Conservation (phyloP, 2,113 vertebrate species). For the Tachuris rubrigastra region DNA sequence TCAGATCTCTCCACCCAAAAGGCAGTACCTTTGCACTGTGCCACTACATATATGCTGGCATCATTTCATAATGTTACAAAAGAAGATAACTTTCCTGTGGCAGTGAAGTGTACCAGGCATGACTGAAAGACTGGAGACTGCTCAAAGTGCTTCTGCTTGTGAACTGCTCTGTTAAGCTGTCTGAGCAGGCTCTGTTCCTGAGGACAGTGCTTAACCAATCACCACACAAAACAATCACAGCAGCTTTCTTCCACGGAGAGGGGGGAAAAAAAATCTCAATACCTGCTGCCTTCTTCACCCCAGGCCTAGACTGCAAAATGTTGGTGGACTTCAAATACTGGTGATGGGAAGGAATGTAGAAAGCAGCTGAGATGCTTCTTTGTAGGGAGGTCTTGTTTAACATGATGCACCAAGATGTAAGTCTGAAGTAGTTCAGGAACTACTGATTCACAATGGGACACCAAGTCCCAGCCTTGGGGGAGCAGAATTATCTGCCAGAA, state of each 20-base stretch:
- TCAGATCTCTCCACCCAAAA: neutral
- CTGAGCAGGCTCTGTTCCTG: neutral
- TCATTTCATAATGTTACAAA: neutral
- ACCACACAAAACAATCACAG: neutral
- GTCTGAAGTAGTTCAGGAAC: neutral
- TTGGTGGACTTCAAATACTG: neutral
- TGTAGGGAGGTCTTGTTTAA: neutral
- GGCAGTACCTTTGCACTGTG: neutral
- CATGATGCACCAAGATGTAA: neutral
- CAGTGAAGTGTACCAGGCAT: neutral
- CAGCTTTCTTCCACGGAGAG: neutral
- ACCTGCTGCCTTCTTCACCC: rapidly evolving
- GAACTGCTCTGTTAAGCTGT: neutral
- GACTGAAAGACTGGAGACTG: neutral
- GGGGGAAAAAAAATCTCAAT: neutral
- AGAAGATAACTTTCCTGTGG: neutral
- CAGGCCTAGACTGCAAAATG: neutral
- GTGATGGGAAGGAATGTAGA: neutral
- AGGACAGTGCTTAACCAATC: neutral
- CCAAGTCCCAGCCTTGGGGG: neutral
- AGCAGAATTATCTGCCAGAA: neutral
- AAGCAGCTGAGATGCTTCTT: neutral
- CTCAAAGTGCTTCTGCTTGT: neutral
- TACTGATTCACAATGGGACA: neutral
- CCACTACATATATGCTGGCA: rapidly evolving